A percentile compares a stretch with the other conserved stretches of the same genome.
Conservation (phyloP, 2,113 vertebrate genomes). For the Desmodus rotundus region DNA sequence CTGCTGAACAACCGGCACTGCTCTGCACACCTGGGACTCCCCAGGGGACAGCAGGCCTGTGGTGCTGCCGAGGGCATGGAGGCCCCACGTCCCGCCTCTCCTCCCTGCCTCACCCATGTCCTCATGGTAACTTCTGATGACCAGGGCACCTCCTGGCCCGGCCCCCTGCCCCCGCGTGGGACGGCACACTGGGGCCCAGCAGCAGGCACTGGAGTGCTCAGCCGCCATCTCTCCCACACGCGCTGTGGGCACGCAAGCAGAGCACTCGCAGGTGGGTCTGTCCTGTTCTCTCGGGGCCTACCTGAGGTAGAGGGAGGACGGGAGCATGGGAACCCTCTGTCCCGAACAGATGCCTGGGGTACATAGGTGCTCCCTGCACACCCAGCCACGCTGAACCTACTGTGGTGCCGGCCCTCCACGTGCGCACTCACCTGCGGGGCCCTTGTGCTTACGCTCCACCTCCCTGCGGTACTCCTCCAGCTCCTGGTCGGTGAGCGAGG, state of each 20-base stretch:
- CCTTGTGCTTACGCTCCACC: slow-evolving; percentile 95
- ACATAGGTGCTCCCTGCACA: neutral
- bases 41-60: neutral
- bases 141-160: too few species aligned
- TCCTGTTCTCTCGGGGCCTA: accelerated
- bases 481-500: slow-evolving; percentile 92
- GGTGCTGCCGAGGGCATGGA: neutral
- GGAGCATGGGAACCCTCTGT: accelerated
- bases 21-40: accelerated
- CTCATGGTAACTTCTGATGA: neutral
- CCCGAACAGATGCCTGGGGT: too few species aligned
- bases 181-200: neutral
- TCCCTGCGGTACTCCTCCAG: slow-evolving; percentile 95
- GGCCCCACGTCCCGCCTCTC: neutral
- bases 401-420: accelerated
- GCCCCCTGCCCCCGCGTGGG: too few species aligned
- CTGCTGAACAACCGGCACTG: accelerated
- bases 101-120: neutral
- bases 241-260: neutral
- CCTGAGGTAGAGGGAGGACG: neutral
- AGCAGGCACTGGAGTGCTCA: neutral
- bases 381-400: neutral
- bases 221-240: too few species aligned
- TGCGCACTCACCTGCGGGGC: slow-evolving; percentile 85
- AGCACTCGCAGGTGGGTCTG: accelerated